Base-by-base conservation (phyloP, 2,888 invertebrate genomes). In the Hirtodrosophila trivittata region DNA sequence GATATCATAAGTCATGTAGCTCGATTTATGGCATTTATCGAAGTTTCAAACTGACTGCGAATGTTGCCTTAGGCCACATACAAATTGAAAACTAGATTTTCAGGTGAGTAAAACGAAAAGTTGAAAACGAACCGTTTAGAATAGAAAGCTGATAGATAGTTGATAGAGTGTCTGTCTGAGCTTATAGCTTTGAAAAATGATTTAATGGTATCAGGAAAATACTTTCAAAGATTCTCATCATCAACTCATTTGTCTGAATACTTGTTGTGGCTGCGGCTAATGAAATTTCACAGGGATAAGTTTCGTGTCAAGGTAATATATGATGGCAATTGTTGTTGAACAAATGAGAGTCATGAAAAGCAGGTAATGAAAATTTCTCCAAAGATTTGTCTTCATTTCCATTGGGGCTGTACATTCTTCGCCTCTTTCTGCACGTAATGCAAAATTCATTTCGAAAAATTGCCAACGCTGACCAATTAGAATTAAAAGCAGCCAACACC, bases 401-500 rank as follows among this genome's bases (percentile, higher is more conserved):
- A 26, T 12, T 30, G 21, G 18, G 38, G 2, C 7, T 33, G 14
- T 26, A 9, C 9, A 21, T 18, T 49, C 38, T 21, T 41, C 28
- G 13, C 50, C 28, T 14, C 43, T 65, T 65, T 58, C 60, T 64
- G 60, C 47, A 50, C 56, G 50, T 66, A 74, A 51, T 63, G 66
- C 41, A 70, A 45, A 66, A 76, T 67, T 81, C 74, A 74, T 84
- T 77, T 66, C 33, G 66, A 65, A 60, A 60, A 66, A 77, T 81
- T 81, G 77, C 70, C 75, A 75, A 21, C 66, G 65, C 21, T 66
- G 75, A 66, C 70, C 75, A 78, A 70, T 71, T 74, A 77, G 64
- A 66, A 77, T 84, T 74, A 70, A 66, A 72, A 74, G 63, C 62
- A 38, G 56, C 45, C 54, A 65, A 67, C 85, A 81, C 77, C 77